Conservation (phyloP, 2,888 invertebrate species). For the Arrhopalites spinosus region DNA sequence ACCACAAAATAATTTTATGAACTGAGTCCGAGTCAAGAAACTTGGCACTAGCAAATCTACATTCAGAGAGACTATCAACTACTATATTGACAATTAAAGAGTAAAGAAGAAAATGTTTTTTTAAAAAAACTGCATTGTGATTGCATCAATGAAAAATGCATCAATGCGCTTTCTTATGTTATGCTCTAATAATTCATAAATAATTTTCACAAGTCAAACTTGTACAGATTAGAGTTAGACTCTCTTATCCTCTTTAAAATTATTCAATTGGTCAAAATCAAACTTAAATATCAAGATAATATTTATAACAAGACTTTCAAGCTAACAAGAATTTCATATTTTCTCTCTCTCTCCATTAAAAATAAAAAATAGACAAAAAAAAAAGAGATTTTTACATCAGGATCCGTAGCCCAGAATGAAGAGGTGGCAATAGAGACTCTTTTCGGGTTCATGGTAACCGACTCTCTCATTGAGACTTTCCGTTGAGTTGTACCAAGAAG, state of each 20-base stretch:
- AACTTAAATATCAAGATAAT: neutral
- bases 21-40: neutral
- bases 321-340: neutral
- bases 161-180: conserved; percentile 9
- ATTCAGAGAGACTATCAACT: neutral
- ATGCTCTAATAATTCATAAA: conserved; percentile 4
- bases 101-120: neutral
- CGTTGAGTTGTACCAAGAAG: conserved; percentile 36
- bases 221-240: too few relatives aligned
- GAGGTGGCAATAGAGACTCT: conserved; percentile 55
- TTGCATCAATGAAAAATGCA: neutral
- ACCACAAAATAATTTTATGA: too few relatives aligned
- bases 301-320: neutral
- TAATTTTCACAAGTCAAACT: neutral
- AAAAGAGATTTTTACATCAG: conserved; percentile 47
- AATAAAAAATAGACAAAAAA: neutral
- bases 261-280: neutral
- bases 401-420: conserved; percentile 54
- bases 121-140: neutral
- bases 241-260: too few relatives aligned
- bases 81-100: neutral
- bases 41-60: neutral
- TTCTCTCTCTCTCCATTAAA: too few relatives aligned
- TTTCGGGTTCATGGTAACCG: conserved; percentile 53
- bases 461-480: conserved; percentile 23